Evolutionary conservation across 2,113 vertebrate species (phyloP).

Genomic region (Erythrocercus mccallii): DNA sequence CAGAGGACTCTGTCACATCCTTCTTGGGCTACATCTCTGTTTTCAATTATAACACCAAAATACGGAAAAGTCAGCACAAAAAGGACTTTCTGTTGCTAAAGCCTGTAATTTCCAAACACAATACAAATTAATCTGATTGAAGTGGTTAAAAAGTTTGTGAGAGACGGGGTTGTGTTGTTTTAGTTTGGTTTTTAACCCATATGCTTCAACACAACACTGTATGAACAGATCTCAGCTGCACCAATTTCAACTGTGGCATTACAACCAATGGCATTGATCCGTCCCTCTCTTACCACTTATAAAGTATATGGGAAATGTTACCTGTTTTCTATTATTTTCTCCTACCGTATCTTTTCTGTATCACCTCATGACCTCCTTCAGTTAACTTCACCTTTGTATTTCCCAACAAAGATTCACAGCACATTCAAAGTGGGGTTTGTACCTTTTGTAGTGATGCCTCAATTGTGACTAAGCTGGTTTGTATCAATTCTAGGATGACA

Average conservation of each 20-base stretch:
- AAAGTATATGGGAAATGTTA: neutral
- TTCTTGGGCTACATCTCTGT: neutral
- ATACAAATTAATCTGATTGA: neutral
- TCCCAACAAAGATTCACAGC: neutral
- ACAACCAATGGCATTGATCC: neutral
- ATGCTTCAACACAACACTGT: neutral
- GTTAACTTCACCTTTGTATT: neutral
- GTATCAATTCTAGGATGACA: neutral
- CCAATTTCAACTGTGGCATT: neutral
- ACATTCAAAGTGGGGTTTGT: neutral
- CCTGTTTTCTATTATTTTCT: neutral
- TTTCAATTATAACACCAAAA: neutral
- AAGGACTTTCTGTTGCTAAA: neutral
- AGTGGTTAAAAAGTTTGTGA: neutral
- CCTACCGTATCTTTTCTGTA: neutral
- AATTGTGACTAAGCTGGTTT: neutral
- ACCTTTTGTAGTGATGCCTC: neutral
- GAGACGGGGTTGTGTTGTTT: neutral
- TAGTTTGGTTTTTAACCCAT: neutral
- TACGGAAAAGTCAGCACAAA: neutral
- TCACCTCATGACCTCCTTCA: neutral
- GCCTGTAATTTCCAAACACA: neutral
- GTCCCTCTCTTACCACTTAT: neutral
- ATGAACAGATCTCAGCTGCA: neutral
- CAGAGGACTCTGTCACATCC: neutral